Base-by-base conservation (phyloP, 2,888 invertebrate species). In the Stenichneumon culpator region DNA sequence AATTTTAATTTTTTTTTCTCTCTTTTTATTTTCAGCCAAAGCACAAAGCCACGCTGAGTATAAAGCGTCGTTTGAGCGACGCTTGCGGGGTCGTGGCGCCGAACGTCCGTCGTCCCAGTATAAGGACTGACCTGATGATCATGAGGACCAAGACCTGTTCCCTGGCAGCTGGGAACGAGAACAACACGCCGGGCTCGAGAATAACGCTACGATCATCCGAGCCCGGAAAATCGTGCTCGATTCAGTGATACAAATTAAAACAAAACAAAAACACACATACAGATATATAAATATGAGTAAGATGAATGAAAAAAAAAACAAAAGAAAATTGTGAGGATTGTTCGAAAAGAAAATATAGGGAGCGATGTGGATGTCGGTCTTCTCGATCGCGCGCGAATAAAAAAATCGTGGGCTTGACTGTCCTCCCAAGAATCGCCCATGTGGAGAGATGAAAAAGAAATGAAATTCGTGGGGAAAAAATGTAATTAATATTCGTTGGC, bases 11-110 rank as follows among this genome's bases (percentile, higher is more conserved):
- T 16, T 11, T 19, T 25, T n/a, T 54, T n/a, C 2, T 22, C 65
- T 68, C 60, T 65, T 74, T 54, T 78, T 60, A 67, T 78, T 86
- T 86, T 65, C 89, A 92, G 92, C 92, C 92, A 68, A 91, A 90
- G 83, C 93, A 92, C 88, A 92, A 92, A 90, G 91, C 97, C 90
- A 97, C 97, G 3, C 95, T 98, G 78, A 97, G 97, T 67, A 97
- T 98, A 87, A 97, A 98, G 90, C 95, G 97, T 83, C 95, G 97
- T 74, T 94, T 98, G 88, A 98, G 97, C 87, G 98, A 98, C 92
- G 98, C 98, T 1, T 98, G 97, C 91, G 98, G 98, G 4, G 97
- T 98, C 6, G 97, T 98, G 25, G 97, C 97, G n/a, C 97, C 98
- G 2, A 98, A 98, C 92, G 98, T 97, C 0, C 95, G 98, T 74